These are phyloP conservation scores for Cathartes aura DNA, from an alignment of 2,113 vertebrate species.

Conservation along the genomic window DNA sequence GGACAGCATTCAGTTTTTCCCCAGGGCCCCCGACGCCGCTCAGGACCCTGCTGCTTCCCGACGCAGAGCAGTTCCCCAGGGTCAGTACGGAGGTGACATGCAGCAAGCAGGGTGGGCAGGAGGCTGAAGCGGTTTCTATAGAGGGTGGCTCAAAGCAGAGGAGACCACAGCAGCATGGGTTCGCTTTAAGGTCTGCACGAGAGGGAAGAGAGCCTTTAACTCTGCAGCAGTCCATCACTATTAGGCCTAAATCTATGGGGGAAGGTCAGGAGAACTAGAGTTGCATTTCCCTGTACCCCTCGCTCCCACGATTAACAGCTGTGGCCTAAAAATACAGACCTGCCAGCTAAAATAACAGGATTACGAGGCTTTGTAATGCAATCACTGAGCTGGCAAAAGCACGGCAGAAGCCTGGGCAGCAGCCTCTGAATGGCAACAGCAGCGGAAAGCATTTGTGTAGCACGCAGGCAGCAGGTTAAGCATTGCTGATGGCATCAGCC, in stretches of 20 bases:
- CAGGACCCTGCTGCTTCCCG: background rate
- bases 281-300: background rate
- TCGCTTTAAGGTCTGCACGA: background rate
- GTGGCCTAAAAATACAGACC: conserved; percentile 41
- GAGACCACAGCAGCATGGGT: background rate
- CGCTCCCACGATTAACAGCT: background rate
- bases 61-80: rapidly evolving
- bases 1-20: background rate
- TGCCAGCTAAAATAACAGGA: background rate
- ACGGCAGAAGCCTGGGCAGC: background rate
- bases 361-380: background rate
- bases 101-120: background rate
- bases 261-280: background rate
- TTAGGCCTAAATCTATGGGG: rapidly evolving
- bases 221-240: background rate
- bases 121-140: background rate
- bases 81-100: background rate
- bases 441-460: background rate
- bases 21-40: background rate
- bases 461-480: background rate
- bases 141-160: background rate
- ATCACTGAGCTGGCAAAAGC: background rate
- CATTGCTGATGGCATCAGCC: background rate
- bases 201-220: background rate
- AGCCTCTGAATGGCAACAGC: background rate